These are phyloP conservation scores for Sitta carolinensis DNA, from an alignment of 2,797 vertebrate species.

Conservation along the genomic window DNA sequence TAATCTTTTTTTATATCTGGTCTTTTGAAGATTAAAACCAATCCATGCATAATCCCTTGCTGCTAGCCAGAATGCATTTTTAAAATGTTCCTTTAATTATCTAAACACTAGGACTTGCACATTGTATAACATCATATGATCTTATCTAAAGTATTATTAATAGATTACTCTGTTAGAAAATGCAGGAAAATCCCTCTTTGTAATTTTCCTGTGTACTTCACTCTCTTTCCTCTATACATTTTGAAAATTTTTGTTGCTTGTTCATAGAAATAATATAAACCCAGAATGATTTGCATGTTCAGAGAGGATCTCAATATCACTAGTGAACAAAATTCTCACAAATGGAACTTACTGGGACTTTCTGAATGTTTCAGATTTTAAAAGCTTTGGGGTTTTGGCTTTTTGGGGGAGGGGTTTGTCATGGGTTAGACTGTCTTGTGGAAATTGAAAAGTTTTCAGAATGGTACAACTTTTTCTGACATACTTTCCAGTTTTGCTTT, in stretches of 20 bases:
- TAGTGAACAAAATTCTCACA: not conserved
- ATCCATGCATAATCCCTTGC: conserved; percentile 48
- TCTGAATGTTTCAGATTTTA: not conserved
- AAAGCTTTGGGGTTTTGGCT: not conserved
- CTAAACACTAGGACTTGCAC: conserved; percentile 15
- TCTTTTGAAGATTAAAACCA: conserved; percentile 64
- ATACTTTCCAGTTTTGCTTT: not conserved
- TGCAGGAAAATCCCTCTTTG: not conserved
- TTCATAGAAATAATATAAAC: not conserved
- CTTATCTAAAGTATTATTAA: conserved; percentile 37
- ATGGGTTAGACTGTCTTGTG: not conserved
- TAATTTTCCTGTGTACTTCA: not conserved
- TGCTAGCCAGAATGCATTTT: conserved; percentile 39
- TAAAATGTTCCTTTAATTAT: conserved; percentile 59
- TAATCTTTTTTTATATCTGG: conserved; percentile 46
- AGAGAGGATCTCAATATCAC: not conserved
- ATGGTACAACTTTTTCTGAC: not conserved
- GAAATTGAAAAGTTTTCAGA: not conserved
- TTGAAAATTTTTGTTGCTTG: not conserved
- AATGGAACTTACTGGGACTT: not conserved
- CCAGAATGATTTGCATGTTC: not conserved
- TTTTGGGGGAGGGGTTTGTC: no score
- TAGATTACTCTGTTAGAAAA: conserved; percentile 15
- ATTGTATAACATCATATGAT: conserved; percentile 37
- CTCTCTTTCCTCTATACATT: not conserved